Evolutionary conservation across 2,113 vertebrate genomes (phyloP).

Genomic region (Poecile atricapillus): DNA sequence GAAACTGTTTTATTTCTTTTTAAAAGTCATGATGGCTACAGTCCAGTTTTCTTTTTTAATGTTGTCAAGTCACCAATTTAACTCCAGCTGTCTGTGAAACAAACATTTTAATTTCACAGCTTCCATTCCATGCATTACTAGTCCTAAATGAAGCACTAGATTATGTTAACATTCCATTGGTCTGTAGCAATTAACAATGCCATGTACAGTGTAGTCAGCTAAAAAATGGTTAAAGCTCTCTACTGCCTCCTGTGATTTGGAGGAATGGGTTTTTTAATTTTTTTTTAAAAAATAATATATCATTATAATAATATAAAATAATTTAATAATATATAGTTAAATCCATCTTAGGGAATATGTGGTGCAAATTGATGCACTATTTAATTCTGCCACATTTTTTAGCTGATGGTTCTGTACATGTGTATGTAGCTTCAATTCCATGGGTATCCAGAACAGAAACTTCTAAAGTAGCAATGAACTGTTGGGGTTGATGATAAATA

Average conservation of each 20-base stretch:
- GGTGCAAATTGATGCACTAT: neutral
- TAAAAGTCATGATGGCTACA: neutral
- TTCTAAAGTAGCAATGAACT: neutral
- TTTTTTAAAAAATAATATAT: neutral
- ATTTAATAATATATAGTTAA: neutral
- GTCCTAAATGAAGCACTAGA: conserved; percentile 67
- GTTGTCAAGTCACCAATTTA: conserved; percentile 51
- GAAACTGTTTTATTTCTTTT: neutral
- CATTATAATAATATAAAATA: too few species aligned
- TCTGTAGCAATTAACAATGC: conserved; percentile 77
- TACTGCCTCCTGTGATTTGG: neutral
- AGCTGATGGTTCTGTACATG: conserved; percentile 38
- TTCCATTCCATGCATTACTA: conserved; percentile 78
- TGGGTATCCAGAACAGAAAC: conserved; percentile 64
- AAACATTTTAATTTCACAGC: conserved; percentile 75
- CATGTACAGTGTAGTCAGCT: conserved; percentile 66
- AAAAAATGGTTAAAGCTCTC: neutral
- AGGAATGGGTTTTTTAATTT: neutral
- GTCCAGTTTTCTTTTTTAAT: neutral
- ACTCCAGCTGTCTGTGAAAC: conserved; percentile 60
- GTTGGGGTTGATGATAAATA: neutral
- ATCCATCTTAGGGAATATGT: neutral
- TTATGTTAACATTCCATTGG: conserved; percentile 77
- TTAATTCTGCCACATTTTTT: conserved; percentile 36
- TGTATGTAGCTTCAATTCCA: conserved; percentile 47